Conservation (phyloP, 2,888 invertebrate species). For the Noctua pronuba region DNA sequence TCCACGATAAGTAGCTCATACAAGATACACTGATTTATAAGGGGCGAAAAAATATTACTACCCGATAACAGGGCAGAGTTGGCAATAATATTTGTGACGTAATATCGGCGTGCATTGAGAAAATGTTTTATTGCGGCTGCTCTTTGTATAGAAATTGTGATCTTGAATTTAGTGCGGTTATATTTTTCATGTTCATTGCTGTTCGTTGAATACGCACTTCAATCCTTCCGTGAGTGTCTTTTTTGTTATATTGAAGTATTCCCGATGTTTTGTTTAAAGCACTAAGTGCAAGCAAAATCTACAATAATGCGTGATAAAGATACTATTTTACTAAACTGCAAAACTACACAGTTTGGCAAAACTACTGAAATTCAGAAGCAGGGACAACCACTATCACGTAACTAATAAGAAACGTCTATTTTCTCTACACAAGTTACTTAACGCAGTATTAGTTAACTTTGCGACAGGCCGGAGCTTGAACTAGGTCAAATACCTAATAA, state of each 20-base stretch:
- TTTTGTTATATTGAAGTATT: slow-evolving; percentile 14
- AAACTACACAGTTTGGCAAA: not conserved
- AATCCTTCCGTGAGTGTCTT: not conserved
- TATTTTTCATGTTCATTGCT: slow-evolving; percentile 15
- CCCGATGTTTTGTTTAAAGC: not conserved
- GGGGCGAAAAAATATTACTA: slow-evolving; percentile 79
- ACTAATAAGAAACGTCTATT: not conserved
- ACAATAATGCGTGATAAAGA: not conserved
- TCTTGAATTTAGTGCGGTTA: slow-evolving; percentile 30
- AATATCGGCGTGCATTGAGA: slow-evolving; percentile 66
- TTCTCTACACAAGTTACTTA: not conserved
- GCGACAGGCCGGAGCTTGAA: not conserved
- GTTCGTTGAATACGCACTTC: slow-evolving; percentile 11
- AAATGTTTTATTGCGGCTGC: slow-evolving; percentile 56
- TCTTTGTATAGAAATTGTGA: slow-evolving; percentile 37
- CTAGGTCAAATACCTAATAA: not conserved
- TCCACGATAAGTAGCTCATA: slow-evolving; percentile 85
- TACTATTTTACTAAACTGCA: not conserved
- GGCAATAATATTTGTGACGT: slow-evolving; percentile 65
- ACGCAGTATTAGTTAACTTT: too few relatives aligned
- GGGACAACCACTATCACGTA: not conserved
- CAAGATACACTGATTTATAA: slow-evolving; percentile 86
- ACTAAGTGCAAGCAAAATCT: not conserved
- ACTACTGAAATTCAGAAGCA: not conserved
- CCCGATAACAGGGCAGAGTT: slow-evolving; percentile 69